phyloP scores from a whole-genome alignment of 2,797 vertebrate genomes.

The Oreochromis mossambicus region DNA sequence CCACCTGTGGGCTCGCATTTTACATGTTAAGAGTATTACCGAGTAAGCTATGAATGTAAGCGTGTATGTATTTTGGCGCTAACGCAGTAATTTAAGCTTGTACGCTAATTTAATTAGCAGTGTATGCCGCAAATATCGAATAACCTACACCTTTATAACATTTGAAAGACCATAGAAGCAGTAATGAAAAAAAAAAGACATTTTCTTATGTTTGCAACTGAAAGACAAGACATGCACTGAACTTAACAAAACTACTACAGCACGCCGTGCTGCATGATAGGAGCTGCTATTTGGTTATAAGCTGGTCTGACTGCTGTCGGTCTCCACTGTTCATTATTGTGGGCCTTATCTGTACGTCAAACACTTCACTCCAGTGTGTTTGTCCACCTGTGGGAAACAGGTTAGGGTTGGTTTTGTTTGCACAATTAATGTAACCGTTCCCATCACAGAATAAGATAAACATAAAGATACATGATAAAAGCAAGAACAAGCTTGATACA shows the following conservation, averaged over 20 bases:
- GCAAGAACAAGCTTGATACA: not conserved
- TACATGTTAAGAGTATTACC: not conserved
- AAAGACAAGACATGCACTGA: not conserved
- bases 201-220: not conserved
- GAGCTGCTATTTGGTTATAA: not conserved
- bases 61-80: not conserved
- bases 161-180: not conserved
- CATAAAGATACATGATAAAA: not conserved
- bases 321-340: not conserved
- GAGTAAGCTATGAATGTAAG: not conserved
- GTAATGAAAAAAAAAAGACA: not conserved
- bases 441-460: not conserved
- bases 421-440: not conserved
- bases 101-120: not conserved
- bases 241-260: not conserved
- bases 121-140: not conserved
- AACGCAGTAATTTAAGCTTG: not conserved
- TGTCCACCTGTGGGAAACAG: not conserved
- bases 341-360: slow-evolving; percentile 17
- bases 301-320: slow-evolving; percentile 11
- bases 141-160: not conserved
- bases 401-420: not conserved
- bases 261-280: not conserved
- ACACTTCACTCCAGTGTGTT: slow-evolving; percentile 5
- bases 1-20: slow-evolving; percentile 40